Evolutionary conservation across 35 echinoderm and acorn worm species (phyloP), one percentile per base, ranked within the genome.

Genomic region (Ptychodera flava): DNA sequence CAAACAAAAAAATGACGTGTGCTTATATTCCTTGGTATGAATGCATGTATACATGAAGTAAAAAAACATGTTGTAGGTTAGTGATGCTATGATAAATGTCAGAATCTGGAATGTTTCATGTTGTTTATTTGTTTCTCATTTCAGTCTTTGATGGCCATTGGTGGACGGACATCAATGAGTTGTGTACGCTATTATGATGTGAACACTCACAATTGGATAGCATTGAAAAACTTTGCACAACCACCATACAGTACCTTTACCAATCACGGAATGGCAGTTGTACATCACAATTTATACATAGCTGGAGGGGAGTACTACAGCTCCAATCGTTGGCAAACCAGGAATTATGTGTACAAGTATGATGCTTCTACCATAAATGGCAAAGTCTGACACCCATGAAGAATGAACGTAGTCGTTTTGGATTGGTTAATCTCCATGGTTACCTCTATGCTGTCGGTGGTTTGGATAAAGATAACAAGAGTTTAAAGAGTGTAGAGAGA

Each of bases 371-470:
- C 84, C 29, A 91, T 29, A 85, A 80, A 28, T 91, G 89, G 89
- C 36, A 77, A 30, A 85, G 89, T 0, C 80, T 91, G 33, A 79
- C 89, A 28, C 31, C 89, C 1, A 91, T 91, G 89, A 85, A 80
- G 75, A 79, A 82, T 16, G 89, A 37, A 34, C 84, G 84, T 1
- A 91, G 84, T 14, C 52, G 76, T 33, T 75, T 86, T n/a, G 84
- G 78, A 37, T 35, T 91, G 0, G 89, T 82, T 0, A 77, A 86
- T 37, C 28, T 86, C 1, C 36, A 91, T 28, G 89, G 89, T 27
- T 91, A 80, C 53, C 86, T 91, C 31, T 91, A 91, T 29, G 89
- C 89, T 33, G 76, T 91, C 16, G 89, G 89, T 28, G 89, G 89
- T 28, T 32, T 45, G 30, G 78, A 91, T 77, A 33, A 87, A 31